Evolutionary conservation across 1,140 invertebrate genomes (phyloP), one percentile per base, ranked within the genome.

Genomic region (Contarinia nasturtii): DNA sequence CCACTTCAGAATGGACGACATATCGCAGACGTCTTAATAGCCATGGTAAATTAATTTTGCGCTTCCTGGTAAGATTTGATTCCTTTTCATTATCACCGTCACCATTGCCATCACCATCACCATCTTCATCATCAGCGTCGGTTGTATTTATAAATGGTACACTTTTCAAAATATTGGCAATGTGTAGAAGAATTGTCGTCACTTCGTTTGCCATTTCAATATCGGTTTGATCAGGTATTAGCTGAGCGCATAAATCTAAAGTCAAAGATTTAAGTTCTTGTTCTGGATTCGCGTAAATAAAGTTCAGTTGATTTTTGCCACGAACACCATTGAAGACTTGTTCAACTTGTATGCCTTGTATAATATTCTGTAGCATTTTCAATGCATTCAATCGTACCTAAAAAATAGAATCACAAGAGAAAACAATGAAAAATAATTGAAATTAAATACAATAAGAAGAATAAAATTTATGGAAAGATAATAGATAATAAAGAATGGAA

Each of bases 211-310:
- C 71, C 57, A 83, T 71, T 48, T 80, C 71, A 33, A 57, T 56
- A 10, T 71, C 67, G 4, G 67, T 60, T 34, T 65, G 57, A 2
- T 70, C 70, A 0, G 82, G 75, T 42, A 75, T 72, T 20, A 86
- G 69, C 55, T 87, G 84, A 11, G 74, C 76, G 46, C 77, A 74
- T 46, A 86, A 68, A 66, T 84, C 80, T n/a, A 82, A 62, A 1
- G 75, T 69, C 17, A 88, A 60, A 54, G 74, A 76, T 54, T 72
- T 76, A 2, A 89, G 55, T 47, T 69, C 66, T 27, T 70, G 61
- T 17, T 67, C 58, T 0, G 79, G 75, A 49, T 75, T 70, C 1
- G 66, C 61, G 55, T 74, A 78, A 27, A 82, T 63, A 53, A 75
- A 80, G n/a, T 74, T 69, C 8, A 4, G 5, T 42, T 14, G 15